Evolutionary conservation across 2,113 vertebrate species (phyloP).

Genomic region (Plotosus lineatus): DNA sequence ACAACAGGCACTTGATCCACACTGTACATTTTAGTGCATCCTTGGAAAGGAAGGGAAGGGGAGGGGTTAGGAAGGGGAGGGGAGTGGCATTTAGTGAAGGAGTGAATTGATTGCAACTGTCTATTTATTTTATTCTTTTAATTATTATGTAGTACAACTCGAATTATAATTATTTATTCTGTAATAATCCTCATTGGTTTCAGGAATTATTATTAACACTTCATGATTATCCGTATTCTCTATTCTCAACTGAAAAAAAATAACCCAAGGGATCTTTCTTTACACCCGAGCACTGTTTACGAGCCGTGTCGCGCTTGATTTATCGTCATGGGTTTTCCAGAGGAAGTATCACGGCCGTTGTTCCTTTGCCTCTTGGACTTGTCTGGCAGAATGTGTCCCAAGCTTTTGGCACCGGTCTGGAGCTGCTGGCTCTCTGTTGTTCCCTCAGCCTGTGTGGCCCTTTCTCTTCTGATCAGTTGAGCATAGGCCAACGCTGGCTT

Average conservation of each 20-base stretch:
- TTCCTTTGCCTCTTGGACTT: conserved; percentile 38
- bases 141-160: too few relatives aligned
- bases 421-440: conserved; percentile 2
- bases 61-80: too few relatives aligned
- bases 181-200: too few relatives aligned
- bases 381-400: conserved; percentile 22
- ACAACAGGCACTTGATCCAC: too few relatives aligned
- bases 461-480: conserved; percentile 24
- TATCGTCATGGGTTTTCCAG: conserved; percentile 32
- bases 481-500: not conserved
- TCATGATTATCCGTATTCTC: not conserved
- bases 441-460: conserved; percentile 19
- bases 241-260: too few relatives aligned
- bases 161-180: too few relatives aligned
- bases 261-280: conserved; percentile 12
- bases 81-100: too few relatives aligned
- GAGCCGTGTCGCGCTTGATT: conserved; percentile 23
- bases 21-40: too few relatives aligned
- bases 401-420: conserved; percentile 4
- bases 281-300: not conserved
- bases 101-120: too few relatives aligned
- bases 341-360: conserved; percentile 33
- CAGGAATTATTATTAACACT: not conserved
- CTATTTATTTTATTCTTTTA: too few relatives aligned
- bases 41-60: too few relatives aligned